These are phyloP conservation scores for Callocephalon fimbriatum DNA, from an alignment of 2,113 vertebrate species.

Conservation along the genomic window DNA sequence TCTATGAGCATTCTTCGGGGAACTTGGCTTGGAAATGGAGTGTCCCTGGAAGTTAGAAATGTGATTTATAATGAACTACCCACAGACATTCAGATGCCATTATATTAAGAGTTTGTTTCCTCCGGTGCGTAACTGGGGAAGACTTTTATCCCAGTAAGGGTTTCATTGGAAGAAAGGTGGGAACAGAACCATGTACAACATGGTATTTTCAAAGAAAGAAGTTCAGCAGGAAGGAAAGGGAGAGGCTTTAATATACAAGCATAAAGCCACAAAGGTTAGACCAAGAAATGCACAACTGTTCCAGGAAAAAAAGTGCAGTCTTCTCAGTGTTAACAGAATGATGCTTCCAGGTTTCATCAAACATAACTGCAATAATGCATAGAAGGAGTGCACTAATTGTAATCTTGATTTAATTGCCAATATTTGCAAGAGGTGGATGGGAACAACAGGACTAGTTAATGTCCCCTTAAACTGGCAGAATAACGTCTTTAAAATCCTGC, in stretches of 20 bases:
- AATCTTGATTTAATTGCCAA: not conserved
- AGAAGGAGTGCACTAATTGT: not conserved
- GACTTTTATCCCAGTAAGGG: not conserved
- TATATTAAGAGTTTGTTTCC: not conserved
- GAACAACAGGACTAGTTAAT: not conserved
- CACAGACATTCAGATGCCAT: constrained; percentile 5
- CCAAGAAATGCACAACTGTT: not conserved
- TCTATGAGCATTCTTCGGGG: not conserved
- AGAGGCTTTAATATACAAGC: not conserved
- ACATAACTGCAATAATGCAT: not conserved
- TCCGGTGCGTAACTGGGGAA: not conserved
- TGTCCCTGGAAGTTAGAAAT: not conserved
- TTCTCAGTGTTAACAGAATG: not conserved
- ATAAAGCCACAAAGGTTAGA: not conserved
- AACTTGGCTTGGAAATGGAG: not conserved
- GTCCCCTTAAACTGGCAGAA: not conserved
- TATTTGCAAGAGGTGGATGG: not conserved
- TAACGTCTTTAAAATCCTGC: not conserved
- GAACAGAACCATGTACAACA: not conserved
- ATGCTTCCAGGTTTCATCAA: not conserved
- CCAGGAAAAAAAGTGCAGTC: not conserved
- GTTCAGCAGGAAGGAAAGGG: constrained; percentile 45
- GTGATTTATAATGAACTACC: not conserved
- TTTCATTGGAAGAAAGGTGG: not conserved
- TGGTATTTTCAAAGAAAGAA: not conserved